Conservation (phyloP, 2,888 invertebrate genomes). For the Tiliacea aurago region DNA sequence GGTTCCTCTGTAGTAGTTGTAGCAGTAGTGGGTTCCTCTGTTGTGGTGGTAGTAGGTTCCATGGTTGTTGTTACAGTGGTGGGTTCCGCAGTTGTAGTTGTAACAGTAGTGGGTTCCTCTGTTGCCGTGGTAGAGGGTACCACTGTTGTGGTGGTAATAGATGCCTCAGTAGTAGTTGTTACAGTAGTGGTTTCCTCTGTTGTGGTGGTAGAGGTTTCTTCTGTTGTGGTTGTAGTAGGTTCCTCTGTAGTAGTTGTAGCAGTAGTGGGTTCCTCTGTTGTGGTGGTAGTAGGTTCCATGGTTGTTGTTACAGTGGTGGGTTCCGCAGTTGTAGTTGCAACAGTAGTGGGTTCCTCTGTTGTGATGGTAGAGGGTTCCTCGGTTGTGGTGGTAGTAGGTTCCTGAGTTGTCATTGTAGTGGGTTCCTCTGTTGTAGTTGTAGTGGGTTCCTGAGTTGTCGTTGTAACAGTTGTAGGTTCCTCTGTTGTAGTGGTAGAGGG, state of each 20-base stretch:
- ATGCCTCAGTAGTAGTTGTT: background rate
- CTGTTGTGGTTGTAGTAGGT: too few species aligned
- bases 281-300: too few species aligned
- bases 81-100: background rate
- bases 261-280: slow-evolving; percentile 20
- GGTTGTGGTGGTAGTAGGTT: background rate
- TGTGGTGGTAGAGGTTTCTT: background rate
- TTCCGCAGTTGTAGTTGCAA: background rate
- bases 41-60: slow-evolving; percentile 3
- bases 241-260: slow-evolving; percentile 16
- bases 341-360: slow-evolving; percentile 8
- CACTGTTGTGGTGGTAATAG: background rate
- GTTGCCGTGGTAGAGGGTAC: slow-evolving; percentile 12
- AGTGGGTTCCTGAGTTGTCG: slow-evolving; percentile 18
- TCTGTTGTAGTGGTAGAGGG: too few species aligned
- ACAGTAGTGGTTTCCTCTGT: background rate
- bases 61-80: background rate
- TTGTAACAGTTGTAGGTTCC: slow-evolving; percentile 8
- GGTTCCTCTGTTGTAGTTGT: background rate
- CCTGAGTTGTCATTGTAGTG: background rate
- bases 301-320: slow-evolving; percentile 3
- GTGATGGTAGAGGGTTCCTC: slow-evolving; percentile 18
- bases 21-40: slow-evolving; percentile 9
- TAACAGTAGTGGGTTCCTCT: slow-evolving; percentile 9
- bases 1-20: background rate